Percentiles rank a stretch among this genome's conserved stretches.
Evolutionary conservation across 1,140 invertebrate species (phyloP).

Genomic region (Brachystomella parvula): DNA sequence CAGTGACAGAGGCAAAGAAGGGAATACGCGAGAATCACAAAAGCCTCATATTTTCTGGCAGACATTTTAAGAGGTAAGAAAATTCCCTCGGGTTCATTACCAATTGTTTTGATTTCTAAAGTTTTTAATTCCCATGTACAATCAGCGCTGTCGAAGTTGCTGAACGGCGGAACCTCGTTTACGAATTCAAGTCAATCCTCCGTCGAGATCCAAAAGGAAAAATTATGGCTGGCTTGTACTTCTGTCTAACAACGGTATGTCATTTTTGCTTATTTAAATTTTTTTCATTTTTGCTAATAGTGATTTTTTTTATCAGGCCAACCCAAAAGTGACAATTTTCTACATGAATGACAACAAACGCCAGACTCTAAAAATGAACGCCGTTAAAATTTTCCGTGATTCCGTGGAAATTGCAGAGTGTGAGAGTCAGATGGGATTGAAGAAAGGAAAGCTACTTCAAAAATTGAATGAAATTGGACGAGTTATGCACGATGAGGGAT

Average conservation of each 20-base stretch:
- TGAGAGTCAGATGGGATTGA: slow-evolving; percentile 60
- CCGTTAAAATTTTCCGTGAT: slow-evolving; percentile 37
- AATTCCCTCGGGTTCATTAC: no score
- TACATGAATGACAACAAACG: slow-evolving; percentile 34
- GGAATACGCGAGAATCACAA: slow-evolving; percentile 30
- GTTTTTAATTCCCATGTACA: no score
- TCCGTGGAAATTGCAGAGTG: slow-evolving; percentile 56
- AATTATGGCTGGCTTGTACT: slow-evolving; percentile 73
- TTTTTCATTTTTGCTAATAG: background rate
- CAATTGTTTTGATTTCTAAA: no score
- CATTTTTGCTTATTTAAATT: slow-evolving; percentile 47
- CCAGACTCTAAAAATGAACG: slow-evolving; percentile 17
- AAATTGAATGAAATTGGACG: slow-evolving; percentile 56
- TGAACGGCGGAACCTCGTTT: slow-evolving; percentile 78
- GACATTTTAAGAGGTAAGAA: slow-evolving; percentile 70
- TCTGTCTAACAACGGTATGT: slow-evolving; percentile 47
- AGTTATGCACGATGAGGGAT: slow-evolving; percentile 62
- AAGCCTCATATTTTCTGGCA: slow-evolving; percentile 66
- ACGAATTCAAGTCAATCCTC: slow-evolving; percentile 73
- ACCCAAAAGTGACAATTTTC: slow-evolving; percentile 32
- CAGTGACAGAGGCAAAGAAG: slow-evolving; percentile 45
- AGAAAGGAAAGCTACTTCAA: slow-evolving; percentile 52
- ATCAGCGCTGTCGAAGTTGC: slow-evolving; percentile 74
- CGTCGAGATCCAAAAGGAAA: slow-evolving; percentile 70
- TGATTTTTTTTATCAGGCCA: slow-evolving; percentile 51